Base-by-base conservation (phyloP, 2,888 invertebrate species). In the Yponomeuta plumbellus region DNA sequence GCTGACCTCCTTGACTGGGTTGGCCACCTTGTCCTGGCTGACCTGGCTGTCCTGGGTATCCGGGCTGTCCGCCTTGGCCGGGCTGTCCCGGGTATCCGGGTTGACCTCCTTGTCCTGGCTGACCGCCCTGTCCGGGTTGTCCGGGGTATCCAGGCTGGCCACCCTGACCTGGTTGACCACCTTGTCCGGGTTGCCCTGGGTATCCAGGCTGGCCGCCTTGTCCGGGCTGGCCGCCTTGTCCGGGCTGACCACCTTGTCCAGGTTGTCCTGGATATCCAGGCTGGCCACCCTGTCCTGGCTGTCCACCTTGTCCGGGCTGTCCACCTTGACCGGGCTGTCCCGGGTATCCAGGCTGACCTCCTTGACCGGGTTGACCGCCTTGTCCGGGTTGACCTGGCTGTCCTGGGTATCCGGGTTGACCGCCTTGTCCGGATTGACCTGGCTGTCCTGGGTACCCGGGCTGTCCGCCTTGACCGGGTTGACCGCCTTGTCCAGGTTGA, bases 331-430 rank as follows among this genome's bases (percentile, higher is more conserved):
- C 69, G 0, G 67, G 66, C 8, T 66, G 11, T 0, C 73, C 76
- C 22, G 73, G 72, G 64, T 74, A 66, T 52, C 72, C 74, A 39
- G 74, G 74, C 1, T 72, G 22, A 0, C 75, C 75, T 6, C 74
- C 74, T 0, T 69, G 11, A 83, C 75, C 85, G 85, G 78, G 72
- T 0, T 70, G 39, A 0, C 71, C 70, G 13, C 72, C 92, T 84
- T 77, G 69, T 5, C 76, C 76, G 0, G 79, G 67, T 39, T 66
- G 63, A 20, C 68, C 73, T 44, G 70, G 71, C 6, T n/a, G 63
- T 13, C 72, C 74, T 23, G 68, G 67, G 23, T 59, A 44, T 22
- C 68, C 67, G n/a, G 65, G 67, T 1, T 67, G 66, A 22, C 68
- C 73, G 56, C 69, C 70, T 10, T n/a, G 64, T 11, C 72, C 74